Evolutionary conservation across 2,113 vertebrate species (phyloP).

Genomic region (Oxyruncus cristatus): DNA sequence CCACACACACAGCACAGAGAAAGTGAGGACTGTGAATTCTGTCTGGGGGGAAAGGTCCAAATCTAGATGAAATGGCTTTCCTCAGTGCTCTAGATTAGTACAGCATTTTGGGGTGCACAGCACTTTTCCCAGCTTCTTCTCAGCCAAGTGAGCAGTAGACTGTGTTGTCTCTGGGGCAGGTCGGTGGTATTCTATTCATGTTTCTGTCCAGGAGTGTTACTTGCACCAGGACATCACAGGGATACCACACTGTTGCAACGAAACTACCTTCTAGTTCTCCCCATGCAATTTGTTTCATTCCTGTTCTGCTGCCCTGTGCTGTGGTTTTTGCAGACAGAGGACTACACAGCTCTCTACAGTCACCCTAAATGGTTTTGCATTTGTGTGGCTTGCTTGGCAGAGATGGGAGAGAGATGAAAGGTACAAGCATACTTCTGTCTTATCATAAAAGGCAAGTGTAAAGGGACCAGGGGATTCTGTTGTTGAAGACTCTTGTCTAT

Average conservation of each 20-base stretch:
- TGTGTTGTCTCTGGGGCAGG: not conserved
- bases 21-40: not conserved
- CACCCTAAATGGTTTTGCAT: not conserved
- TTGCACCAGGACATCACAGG: not conserved
- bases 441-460: not conserved
- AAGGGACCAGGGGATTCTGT: not conserved
- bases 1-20: not conserved
- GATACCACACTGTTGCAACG: accelerated
- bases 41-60: not conserved
- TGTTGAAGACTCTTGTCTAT: not conserved
- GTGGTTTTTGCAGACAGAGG: not conserved
- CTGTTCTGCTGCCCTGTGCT: not conserved
- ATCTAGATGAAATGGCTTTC: not conserved
- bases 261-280: not conserved
- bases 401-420: not conserved
- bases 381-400: not conserved
- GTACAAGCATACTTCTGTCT: not conserved
- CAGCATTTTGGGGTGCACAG: not conserved
- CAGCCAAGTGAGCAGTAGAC: not conserved
- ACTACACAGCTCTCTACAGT: not conserved
- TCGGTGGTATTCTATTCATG: not conserved
- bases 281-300: not conserved
- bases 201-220: not conserved
- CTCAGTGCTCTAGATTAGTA: not conserved
- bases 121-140: not conserved